Percentiles rank a stretch among this genome's conserved stretches.
Evolutionary conservation across 2,113 vertebrate species (phyloP).

Genomic region (Neotoma lepida): DNA sequence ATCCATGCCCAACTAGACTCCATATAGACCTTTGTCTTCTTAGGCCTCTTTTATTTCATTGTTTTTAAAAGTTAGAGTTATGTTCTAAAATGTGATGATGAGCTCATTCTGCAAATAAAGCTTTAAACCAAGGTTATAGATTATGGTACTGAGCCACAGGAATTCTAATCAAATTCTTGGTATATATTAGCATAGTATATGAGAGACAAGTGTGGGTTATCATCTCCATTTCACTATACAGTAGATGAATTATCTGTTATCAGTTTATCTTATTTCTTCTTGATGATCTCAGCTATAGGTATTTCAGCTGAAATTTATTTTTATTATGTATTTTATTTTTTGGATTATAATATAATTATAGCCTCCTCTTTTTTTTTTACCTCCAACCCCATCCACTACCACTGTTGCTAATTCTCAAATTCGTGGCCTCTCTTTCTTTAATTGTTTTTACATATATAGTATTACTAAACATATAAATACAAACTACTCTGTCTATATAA

Average conservation of each 20-base stretch:
- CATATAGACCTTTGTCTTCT: neutral
- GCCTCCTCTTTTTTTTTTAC: neutral
- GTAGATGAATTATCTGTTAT: constrained; percentile 38
- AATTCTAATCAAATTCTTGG: constrained; percentile 68
- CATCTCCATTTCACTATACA: constrained; percentile 4
- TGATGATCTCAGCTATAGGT: constrained; percentile 50
- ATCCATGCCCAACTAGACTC: neutral
- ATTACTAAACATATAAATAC: neutral
- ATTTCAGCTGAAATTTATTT: constrained; percentile 63
- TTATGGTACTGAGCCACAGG: neutral
- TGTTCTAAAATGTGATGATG: constrained; percentile 20
- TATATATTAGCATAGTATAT: constrained; percentile 46
- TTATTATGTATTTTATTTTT: neutral
- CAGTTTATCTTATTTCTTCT: constrained; percentile 52
- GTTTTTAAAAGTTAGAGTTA: constrained; percentile 13
- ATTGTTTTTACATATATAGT: neutral
- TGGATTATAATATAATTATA: neutral
- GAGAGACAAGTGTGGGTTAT: constrained; percentile 38
- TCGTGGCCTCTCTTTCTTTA: neutral
- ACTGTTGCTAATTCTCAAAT: neutral
- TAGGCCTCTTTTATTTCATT: neutral
- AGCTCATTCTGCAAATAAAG: constrained; percentile 70
- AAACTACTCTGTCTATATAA: neutral
- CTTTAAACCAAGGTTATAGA: constrained; percentile 71
- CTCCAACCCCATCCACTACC: neutral